phyloP scores from a whole-genome alignment of 2,113 vertebrate species.

The Seriola rivoliana region DNA sequence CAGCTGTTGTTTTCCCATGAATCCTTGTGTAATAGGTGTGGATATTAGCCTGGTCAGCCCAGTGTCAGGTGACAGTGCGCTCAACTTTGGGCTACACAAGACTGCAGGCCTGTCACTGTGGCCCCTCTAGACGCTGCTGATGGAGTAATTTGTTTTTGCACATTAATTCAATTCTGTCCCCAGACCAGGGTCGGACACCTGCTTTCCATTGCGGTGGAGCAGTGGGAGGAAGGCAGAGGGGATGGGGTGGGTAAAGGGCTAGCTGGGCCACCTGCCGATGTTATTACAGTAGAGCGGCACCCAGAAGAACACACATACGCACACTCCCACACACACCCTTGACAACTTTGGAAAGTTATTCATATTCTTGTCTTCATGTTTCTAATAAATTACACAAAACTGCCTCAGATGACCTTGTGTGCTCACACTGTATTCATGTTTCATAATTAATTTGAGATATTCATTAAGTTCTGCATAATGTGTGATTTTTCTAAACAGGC shows the following conservation, averaged over 20 bases:
- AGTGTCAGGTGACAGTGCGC: slow-evolving; percentile 77
- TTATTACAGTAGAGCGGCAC: slow-evolving; percentile 79
- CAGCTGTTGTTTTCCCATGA: slow-evolving; percentile 78
- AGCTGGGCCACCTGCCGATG: slow-evolving; percentile 81
- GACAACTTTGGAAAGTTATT: slow-evolving; percentile 49
- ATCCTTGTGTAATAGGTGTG: slow-evolving; percentile 78
- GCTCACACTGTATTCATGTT: slow-evolving; percentile 12
- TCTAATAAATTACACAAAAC: slow-evolving; percentile 55
- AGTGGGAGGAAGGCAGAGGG: slow-evolving; percentile 39
- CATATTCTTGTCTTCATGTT: slow-evolving; percentile 44
- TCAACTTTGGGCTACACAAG: slow-evolving; percentile 60
- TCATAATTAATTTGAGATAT: slow-evolving; percentile 52
- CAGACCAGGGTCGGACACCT: slow-evolving; percentile 82
- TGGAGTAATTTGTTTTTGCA: slow-evolving; percentile 88
- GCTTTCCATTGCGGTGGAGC: slow-evolving; percentile 82
- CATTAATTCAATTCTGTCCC: slow-evolving; percentile 87
- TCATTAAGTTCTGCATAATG: slow-evolving; percentile 49
- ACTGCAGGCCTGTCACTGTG: slow-evolving; percentile 77
- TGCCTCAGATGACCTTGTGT: slow-evolving; percentile 19
- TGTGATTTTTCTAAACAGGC: slow-evolving; percentile 57
- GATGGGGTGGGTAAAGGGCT: slow-evolving; percentile 42
- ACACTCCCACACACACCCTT: slow-evolving; percentile 44
- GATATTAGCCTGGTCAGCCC: slow-evolving; percentile 69
- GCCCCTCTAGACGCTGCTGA: slow-evolving; percentile 79
- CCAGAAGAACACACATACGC: slow-evolving; percentile 53